Base-by-base conservation (phyloP, 2,797 vertebrate species). In the Agapornis canus region DNA sequence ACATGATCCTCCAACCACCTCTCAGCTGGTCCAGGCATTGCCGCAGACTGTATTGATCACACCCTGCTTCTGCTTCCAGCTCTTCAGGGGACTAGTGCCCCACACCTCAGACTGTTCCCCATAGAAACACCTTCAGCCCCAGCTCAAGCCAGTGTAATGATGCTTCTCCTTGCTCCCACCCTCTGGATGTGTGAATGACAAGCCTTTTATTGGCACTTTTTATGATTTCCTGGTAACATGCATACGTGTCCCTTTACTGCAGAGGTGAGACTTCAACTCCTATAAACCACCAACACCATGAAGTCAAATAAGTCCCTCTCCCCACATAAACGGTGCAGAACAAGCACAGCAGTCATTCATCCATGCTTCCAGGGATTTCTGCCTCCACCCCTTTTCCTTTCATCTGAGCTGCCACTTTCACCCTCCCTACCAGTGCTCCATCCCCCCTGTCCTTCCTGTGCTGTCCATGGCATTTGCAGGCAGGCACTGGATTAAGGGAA, bases 251-350 rank as follows among this genome's bases (percentile, higher is more conserved):
- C 92, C 77, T 86, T 95, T 63, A 92, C 68, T 57, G 77, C 87
- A 80, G 85, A 90, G 61, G 87, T 78, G 93, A 92, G 82, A 94
- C 77, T n/a, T 54, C 51, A 79, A 43, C 56, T 61, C 80, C 89
- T 83, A 64, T 86, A 97, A 94, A 94, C 73, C 70, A 90, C 66
- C 70, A 78, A 39, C 61, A 70, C 63, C 71, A 90, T 43, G 12
- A 82, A 80, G 78, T 11, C 3, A 0, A 85, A 94, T 35, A 65
- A 94, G 72, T 91, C 92, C 84, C 90, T 91, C 64, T 90, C 43
- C 68, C 73, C 45, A 35, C 43, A 65, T 92, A 96, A 96, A 95
- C 0, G 1, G 70, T 1, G 1, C 52, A 90, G 77, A 84, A 43
- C 29, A 68, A 92, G 65, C 92, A 77, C 21, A 10, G 37, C 64